Percentiles rank a stretch among this genome's conserved stretches.
Conservation (phyloP, 2,888 invertebrate species). For the Eupithecia insigniata region DNA sequence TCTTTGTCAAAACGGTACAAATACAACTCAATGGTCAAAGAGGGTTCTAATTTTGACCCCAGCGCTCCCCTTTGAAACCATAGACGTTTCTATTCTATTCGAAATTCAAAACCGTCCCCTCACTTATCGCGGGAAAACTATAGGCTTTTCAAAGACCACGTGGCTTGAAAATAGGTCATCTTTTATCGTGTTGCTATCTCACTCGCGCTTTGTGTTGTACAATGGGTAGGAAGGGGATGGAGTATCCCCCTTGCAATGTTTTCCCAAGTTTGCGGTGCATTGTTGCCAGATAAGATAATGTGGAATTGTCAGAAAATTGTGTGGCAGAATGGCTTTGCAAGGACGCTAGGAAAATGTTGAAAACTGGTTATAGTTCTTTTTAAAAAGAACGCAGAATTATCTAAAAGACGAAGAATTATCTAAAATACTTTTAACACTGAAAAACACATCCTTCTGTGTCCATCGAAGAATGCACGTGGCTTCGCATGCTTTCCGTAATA, state of each 20-base stretch:
- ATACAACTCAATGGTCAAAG: slow-evolving; percentile 19
- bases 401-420: neutral
- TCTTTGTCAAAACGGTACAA: slow-evolving; percentile 21
- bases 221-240: slow-evolving; percentile 46
- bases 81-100: slow-evolving; percentile 27
- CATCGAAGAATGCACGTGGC: too few species aligned
- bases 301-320: slow-evolving; percentile 7
- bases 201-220: slow-evolving; percentile 53
- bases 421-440: neutral
- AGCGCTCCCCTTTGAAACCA: slow-evolving; percentile 26
- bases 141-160: slow-evolving; percentile 65
- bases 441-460: too few species aligned
- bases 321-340: slow-evolving; percentile 6
- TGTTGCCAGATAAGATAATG: slow-evolving; percentile 27
- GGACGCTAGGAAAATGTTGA: neutral
- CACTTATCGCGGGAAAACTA: slow-evolving; percentile 33
- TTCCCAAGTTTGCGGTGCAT: slow-evolving; percentile 42
- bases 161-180: slow-evolving; percentile 77
- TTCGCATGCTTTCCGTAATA: too few species aligned
- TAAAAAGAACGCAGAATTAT: neutral
- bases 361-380: neutral
- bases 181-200: slow-evolving; percentile 65
- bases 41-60: slow-evolving; percentile 25
- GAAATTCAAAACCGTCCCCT: slow-evolving; percentile 22
- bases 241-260: slow-evolving; percentile 44